Evolutionary conservation across 2,113 vertebrate genomes (phyloP), one percentile per base, ranked within the genome.

Genomic region (Nicator chloris): DNA sequence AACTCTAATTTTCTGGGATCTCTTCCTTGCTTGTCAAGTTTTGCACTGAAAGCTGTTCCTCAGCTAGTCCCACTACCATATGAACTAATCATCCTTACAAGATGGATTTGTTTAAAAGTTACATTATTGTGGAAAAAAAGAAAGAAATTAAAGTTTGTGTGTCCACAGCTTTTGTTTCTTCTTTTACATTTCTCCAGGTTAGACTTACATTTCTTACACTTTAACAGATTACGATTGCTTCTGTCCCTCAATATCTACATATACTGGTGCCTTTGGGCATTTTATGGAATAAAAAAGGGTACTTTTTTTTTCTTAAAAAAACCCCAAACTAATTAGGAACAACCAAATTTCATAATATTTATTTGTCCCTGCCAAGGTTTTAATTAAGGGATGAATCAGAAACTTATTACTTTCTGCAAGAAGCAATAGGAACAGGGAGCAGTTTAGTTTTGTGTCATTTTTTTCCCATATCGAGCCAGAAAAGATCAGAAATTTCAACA

Each of bases 1-100:
- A 96, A 96, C 72, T 93, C 91, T 72, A 90, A 44, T 93, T 96
- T 96, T 95, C 83, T 90, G 64, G 70, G 57, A 76, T 92, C 85
- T 96, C 91, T 95, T 21, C 45, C 66, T 75, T 95, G 87, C 37
- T 50, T 91, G 89, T 89, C 87, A 92, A 94, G 85, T 97, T 97
- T 93, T 91, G 70, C 76, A 88, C 51, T 68, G 91, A 95, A 95
- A 90, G 88, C 92, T 96, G 68, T 83, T 93, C 86, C 90, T 72
- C 73, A 88, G 50, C 64, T 93, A 82, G 39, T 64, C 85, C 71
- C 22, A 83, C 64, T 56, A 92, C 64, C 56, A 71, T 65, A 83
- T 84, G 44, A 93, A 71, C 88, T 92, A 94, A 91, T 75, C 68
- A 40, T 78, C 56, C 59, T 80, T 82, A 90, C 16, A 80, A 42